Conservation (phyloP, 2,888 invertebrate species). For the Chymomyza amoena region DNA sequence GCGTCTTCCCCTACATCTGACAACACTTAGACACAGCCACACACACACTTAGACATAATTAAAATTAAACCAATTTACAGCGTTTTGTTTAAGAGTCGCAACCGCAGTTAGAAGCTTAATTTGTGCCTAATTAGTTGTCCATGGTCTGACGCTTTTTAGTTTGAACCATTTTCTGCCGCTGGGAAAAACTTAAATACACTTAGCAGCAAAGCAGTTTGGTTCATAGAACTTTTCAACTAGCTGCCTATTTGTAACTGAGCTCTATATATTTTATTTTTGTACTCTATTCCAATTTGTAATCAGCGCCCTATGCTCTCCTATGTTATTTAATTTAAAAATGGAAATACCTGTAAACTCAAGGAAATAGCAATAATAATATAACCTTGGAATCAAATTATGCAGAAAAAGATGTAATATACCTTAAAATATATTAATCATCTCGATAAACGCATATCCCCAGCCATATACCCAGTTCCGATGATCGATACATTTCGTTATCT, state of each 20-base stretch:
- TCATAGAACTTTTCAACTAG: not conserved
- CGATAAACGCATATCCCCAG: too few species aligned
- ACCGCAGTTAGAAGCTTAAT: conserved; percentile 51
- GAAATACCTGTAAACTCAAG: too few species aligned
- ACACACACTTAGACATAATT: conserved; percentile 32
- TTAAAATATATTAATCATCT: too few species aligned
- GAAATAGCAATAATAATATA: too few species aligned
- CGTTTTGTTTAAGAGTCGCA: conserved; percentile 4
- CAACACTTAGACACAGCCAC: conserved; percentile 4
- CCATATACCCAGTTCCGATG: too few species aligned
- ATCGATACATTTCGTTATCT: too few species aligned
- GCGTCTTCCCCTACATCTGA: conserved; percentile 17
- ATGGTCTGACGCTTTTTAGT: not conserved
- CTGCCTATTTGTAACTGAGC: not conserved
- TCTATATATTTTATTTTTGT: not conserved
- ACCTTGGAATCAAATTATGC: too few species aligned
- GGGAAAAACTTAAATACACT: not conserved
- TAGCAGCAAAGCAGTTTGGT: not conserved
- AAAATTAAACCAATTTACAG: conserved; percentile 48
- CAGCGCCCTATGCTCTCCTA: too few species aligned
- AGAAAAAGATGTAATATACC: too few species aligned
- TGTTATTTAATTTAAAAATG: too few species aligned
- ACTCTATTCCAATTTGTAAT: too few species aligned
- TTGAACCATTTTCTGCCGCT: not conserved
- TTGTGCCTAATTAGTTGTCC: conserved; percentile 41